Percentiles rank a stretch among this genome's conserved stretches.
Evolutionary conservation across 2,797 vertebrate genomes (phyloP).

Genomic region (Acrossocheilus wenchowensis): DNA sequence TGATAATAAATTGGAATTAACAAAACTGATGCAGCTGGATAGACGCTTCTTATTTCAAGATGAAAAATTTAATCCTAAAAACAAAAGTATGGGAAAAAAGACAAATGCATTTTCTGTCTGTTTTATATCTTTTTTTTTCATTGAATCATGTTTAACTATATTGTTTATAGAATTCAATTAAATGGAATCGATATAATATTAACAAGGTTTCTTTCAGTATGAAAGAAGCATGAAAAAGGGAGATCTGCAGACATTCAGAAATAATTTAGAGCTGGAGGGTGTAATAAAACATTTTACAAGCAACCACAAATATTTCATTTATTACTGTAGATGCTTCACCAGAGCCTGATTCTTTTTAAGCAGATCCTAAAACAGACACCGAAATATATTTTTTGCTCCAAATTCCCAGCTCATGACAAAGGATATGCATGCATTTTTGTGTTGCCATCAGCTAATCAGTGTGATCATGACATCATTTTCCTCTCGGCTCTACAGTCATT

Average conservation of each 20-base stretch:
- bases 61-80: background rate
- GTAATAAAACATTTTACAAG: background rate
- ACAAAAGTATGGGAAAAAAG: background rate
- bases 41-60: background rate
- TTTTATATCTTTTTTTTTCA: background rate
- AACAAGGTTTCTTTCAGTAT: background rate
- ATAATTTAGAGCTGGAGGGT: background rate
- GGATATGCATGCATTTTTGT: background rate
- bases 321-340: background rate
- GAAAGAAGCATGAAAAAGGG: background rate
- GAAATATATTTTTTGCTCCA: background rate
- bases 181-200: background rate
- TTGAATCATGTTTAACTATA: background rate
- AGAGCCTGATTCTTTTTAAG: background rate
- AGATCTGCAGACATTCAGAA: background rate
- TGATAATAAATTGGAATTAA: background rate
- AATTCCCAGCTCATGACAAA: background rate
- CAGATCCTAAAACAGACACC: background rate
- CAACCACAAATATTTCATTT: background rate
- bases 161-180: background rate
- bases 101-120: background rate
- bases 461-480: slow-evolving; percentile 25
- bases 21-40: background rate
- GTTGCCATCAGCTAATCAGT: slow-evolving; percentile 9
- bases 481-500: slow-evolving; percentile 12